These are phyloP conservation scores for Beroe ovata DNA, from an alignment of 37 sponge, comb jelly and placozoan genomes.

Conservation along the genomic window DNA sequence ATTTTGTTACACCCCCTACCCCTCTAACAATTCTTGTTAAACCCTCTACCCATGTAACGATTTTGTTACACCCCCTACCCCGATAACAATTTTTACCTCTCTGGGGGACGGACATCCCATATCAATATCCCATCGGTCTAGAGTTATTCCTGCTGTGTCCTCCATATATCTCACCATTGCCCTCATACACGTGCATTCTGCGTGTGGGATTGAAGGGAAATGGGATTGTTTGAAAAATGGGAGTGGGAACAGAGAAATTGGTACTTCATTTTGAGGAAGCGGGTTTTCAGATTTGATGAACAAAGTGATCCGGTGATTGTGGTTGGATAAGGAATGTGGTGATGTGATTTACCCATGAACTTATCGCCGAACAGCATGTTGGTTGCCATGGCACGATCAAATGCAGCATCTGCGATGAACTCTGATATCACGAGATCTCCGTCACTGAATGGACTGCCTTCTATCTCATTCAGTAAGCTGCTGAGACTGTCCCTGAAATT, in stretches of 20 bases:
- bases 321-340: too few relatives aligned
- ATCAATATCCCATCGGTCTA: conserved; percentile 9
- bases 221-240: too few relatives aligned
- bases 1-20: too few relatives aligned
- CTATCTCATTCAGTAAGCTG: too few relatives aligned
- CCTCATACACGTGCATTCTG: conserved; percentile 5
- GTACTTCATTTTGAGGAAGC: background rate
- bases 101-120: conserved; percentile 3
- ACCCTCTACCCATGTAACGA: background rate
- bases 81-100: background rate
- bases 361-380: too few relatives aligned
- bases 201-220: too few relatives aligned
- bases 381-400: background rate
- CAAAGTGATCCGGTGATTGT: too few relatives aligned
- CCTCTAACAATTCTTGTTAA: background rate
- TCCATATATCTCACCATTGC: background rate
- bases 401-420: background rate
- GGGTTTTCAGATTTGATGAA: background rate
- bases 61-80: background rate
- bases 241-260: too few relatives aligned
- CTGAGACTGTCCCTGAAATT: too few relatives aligned
- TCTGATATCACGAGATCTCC: too few relatives aligned
- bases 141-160: background rate
- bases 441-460: too few relatives aligned
- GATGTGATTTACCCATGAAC: background rate